phyloP scores from a whole-genome alignment of 2,797 vertebrate species.

The Aplochiton taeniatus region DNA sequence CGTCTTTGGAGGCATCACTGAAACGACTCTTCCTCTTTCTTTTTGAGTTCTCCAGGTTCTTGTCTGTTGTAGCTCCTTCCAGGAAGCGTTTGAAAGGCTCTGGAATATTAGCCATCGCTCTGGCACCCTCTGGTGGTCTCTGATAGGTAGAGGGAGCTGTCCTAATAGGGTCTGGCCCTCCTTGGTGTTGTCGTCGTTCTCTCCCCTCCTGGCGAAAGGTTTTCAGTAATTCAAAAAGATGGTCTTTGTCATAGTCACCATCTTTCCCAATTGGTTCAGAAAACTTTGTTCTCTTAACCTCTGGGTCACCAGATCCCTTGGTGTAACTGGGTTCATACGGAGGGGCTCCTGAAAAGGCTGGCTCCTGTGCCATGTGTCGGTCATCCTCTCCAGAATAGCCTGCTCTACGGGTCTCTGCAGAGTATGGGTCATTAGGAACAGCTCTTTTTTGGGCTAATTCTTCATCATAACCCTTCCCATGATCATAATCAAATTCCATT shows the following conservation, averaged over 20 bases:
- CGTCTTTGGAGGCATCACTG: conserved; percentile 68
- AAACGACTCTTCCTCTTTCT: conserved; percentile 74
- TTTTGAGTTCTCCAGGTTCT: conserved; percentile 27
- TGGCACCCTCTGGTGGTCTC: conserved; percentile 30
- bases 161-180: conserved; percentile 15
- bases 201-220: conserved; percentile 44
- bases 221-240: conserved; percentile 36
- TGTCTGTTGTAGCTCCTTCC: conserved; percentile 16
- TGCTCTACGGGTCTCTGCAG: background rate
- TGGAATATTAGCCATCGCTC: conserved; percentile 54
- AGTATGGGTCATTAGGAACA: background rate
- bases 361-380: background rate
- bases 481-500: conserved; percentile 17
- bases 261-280: conserved; percentile 16
- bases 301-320: conserved; percentile 31
- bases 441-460: background rate
- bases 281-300: conserved; percentile 33
- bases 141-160: conserved; percentile 16
- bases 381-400: background rate
- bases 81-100: conserved; percentile 70
- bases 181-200: background rate
- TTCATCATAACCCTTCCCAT: background rate
- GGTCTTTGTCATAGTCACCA: background rate
- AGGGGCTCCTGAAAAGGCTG: conserved; percentile 1
- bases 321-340: conserved; percentile 15